Evolutionary conservation across 1,140 invertebrate genomes (phyloP).

Genomic region (Physella acuta): DNA sequence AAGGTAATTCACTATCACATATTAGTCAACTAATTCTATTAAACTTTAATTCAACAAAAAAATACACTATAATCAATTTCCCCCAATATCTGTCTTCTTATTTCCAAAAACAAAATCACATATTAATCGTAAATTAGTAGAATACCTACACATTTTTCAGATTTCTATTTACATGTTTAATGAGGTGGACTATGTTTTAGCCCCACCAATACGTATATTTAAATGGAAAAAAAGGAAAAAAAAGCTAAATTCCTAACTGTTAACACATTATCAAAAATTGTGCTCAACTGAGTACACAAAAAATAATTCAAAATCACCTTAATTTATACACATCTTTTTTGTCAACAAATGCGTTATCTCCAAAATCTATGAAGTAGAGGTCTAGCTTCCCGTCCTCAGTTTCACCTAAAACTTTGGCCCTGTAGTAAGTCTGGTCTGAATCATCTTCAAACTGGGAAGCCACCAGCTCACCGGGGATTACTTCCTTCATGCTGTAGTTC

Average conservation of each 20-base stretch:
- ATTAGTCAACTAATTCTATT: not conserved
- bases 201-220: too few species aligned
- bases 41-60: not conserved
- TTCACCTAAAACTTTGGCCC: slow-evolving; percentile 62
- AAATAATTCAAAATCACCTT: slow-evolving; percentile 32
- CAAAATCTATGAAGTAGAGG: slow-evolving; percentile 80
- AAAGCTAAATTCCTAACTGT: not conserved
- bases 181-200: too few species aligned
- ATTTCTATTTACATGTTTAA: too few species aligned
- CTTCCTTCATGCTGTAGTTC: slow-evolving; percentile 45
- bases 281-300: not conserved
- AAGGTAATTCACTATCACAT: not conserved
- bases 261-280: not conserved
- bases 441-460: slow-evolving; percentile 76
- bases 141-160: too few species aligned
- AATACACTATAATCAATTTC: not conserved
- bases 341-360: slow-evolving; percentile 70
- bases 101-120: too few species aligned
- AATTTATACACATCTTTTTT: slow-evolving; percentile 70
- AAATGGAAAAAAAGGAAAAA: not conserved
- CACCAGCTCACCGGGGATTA: slow-evolving; percentile 74
- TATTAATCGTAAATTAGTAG: too few species aligned
- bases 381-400: slow-evolving; percentile 63
- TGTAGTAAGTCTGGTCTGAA: slow-evolving; percentile 72
- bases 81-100: too few species aligned